Evolutionary conservation across 2,888 invertebrate species (phyloP).

Genomic region (Nasonia oneida): DNA sequence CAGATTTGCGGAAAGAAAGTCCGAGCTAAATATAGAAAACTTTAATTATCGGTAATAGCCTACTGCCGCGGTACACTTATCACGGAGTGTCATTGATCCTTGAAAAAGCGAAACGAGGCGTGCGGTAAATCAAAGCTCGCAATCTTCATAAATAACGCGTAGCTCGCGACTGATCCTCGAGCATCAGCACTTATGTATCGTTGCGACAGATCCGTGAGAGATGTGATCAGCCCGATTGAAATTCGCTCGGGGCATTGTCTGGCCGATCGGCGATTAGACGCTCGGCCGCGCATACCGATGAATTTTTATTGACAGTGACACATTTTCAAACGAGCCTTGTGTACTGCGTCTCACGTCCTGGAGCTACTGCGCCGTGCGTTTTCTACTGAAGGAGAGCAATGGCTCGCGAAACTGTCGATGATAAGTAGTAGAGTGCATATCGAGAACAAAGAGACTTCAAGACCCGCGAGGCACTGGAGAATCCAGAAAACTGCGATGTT

Average conservation of each 20-base stretch:
- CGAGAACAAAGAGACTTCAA: neutral
- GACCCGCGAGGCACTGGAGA: neutral
- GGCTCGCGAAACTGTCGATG: conserved; percentile 17
- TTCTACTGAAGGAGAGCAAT: neutral
- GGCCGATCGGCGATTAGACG: conserved; percentile 71
- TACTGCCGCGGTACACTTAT: neutral
- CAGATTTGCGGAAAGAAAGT: conserved; percentile 44
- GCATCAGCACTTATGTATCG: too few species aligned
- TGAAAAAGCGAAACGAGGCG: neutral
- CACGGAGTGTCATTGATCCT: conserved; percentile 28
- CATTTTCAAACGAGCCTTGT: conserved; percentile 64
- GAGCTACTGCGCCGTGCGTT: neutral
- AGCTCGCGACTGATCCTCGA: too few species aligned
- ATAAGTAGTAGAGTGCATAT: neutral
- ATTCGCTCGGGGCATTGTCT: conserved; percentile 57
- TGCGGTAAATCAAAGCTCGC: neutral
- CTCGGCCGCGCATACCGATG: conserved; percentile 76
- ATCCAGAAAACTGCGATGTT: neutral
- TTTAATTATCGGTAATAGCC: conserved; percentile 31
- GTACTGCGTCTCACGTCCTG: neutral
- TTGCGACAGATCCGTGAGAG: too few species aligned
- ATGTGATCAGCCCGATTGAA: conserved; percentile 10
- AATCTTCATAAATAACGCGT: neutral
- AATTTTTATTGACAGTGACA: conserved; percentile 76
- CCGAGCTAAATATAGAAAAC: conserved; percentile 38